Conservation (phyloP, 2,888 invertebrate genomes). For the Homarus gammarus region DNA sequence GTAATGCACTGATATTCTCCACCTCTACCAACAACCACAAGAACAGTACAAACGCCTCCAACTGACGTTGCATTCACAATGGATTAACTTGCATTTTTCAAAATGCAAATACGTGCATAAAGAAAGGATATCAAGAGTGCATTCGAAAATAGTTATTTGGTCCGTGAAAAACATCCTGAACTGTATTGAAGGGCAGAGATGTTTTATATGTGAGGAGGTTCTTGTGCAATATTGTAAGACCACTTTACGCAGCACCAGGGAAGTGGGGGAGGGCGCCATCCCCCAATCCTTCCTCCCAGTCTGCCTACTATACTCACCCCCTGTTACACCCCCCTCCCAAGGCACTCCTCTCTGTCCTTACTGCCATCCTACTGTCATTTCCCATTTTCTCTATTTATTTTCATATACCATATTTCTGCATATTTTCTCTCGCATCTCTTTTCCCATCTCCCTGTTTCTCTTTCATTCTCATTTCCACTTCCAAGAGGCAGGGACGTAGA, state of each 20-base stretch:
- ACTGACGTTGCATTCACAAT: background rate
- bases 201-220: background rate
- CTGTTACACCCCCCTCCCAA: background rate
- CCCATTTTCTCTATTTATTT: background rate
- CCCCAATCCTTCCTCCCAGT: background rate
- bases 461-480: too few relatives aligned
- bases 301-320: background rate
- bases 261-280: background rate
- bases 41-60: background rate
- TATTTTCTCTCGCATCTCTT: too few relatives aligned
- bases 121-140: background rate
- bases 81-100: background rate
- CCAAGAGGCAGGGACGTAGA: too few relatives aligned
- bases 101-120: background rate
- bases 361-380: background rate
- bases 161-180: background rate
- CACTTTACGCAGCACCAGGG: conserved; percentile 2
- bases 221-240: conserved; percentile 10
- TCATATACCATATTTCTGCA: too few relatives aligned
- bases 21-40: background rate
- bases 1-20: background rate
- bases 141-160: background rate
- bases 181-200: too few relatives aligned
- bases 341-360: background rate
- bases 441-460: too few relatives aligned